Evolutionary conservation across 2,113 vertebrate species (phyloP), one percentile per base, ranked within the genome.

Genomic region (Nothocercus nigrocapillus): DNA sequence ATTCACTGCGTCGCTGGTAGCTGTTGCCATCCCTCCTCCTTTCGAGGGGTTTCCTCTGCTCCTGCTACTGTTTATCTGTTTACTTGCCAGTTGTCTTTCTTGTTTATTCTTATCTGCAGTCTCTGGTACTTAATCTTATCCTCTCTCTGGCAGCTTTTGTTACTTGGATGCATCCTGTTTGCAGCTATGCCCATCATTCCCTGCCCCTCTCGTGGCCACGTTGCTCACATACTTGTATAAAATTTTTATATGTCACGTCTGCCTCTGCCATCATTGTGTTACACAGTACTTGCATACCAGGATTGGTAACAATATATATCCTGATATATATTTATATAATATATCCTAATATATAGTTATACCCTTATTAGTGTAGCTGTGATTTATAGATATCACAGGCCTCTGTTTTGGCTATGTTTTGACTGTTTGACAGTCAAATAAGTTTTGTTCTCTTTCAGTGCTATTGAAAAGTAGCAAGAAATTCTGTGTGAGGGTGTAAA

Each of bases 221-320:
- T 28, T 36, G 25, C 58, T 73, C 22, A 32, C 13, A 21, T 64
- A 9, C 18, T 62, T 67, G 25, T 3, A 30, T 75, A 67, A 70
- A 70, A 47, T 63, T 9, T 49, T 49, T 49, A 24, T 22, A 22
- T 22, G 10, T 22, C 19, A 49, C 24, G 21, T 22, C 21, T 49
- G 10, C 49, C 45, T 47, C 1, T 63, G 24, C 17, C 63, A 67
- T 79, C 5, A 2, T 1, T 2, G 0, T 62, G 45, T n/a, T 54
- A 24, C 32, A 58, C 51, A 78, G 75, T 34, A 72, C 40, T 79
- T 93, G 36, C 13, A 1, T 63, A 27, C 17, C 63, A 49, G 20
- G 9, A 24, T 49, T 22, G 20, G 20, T 47, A 47, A 47, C 47
- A 47, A 47, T 47, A 47, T 47, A 47, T 47, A 47, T 47, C 47